A percentile compares a stretch with the other conserved stretches of the same genome.
phyloP scores from a whole-genome alignment of 2,113 vertebrate species.

The Labrus mixtus region DNA sequence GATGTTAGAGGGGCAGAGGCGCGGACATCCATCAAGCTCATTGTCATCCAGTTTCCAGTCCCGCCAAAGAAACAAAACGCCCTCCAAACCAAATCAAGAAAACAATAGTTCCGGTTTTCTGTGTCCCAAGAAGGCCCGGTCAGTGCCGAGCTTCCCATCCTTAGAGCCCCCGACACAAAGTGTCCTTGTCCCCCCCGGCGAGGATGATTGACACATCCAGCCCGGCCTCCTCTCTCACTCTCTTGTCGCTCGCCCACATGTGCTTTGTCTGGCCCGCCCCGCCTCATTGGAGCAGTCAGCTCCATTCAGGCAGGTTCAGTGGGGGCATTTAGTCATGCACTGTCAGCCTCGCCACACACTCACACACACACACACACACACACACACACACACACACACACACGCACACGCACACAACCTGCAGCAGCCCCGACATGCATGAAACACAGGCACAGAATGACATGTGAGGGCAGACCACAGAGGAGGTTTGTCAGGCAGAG shows the following conservation, averaged over 20 bases:
- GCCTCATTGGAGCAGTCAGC: slow-evolving; percentile 76
- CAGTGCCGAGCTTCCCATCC: slow-evolving; percentile 58
- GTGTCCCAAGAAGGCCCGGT: slow-evolving; percentile 31
- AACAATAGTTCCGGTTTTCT: slow-evolving; percentile 69
- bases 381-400: slow-evolving; percentile 19
- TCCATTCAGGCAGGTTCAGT: slow-evolving; percentile 67
- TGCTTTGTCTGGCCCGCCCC: slow-evolving; percentile 69
- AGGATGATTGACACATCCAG: slow-evolving; percentile 71
- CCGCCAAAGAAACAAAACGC: slow-evolving; percentile 65
- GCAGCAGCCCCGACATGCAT: slow-evolving; percentile 44
- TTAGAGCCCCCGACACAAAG: slow-evolving; percentile 62
- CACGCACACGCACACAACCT: slow-evolving; percentile 4
- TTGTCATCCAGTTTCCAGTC: slow-evolving; percentile 68
- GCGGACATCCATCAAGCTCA: slow-evolving; percentile 74
- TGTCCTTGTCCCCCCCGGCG: slow-evolving; percentile 54
- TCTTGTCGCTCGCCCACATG: slow-evolving; percentile 45
- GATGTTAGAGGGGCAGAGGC: slow-evolving; percentile 61
- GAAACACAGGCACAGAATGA: slow-evolving; percentile 19
- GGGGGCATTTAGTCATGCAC: slow-evolving; percentile 77
- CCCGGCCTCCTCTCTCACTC: slow-evolving; percentile 56
- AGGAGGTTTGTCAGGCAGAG: slow-evolving; percentile 59
- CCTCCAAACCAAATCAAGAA: slow-evolving; percentile 52
- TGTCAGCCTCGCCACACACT: slow-evolving; percentile 63
- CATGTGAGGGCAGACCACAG: slow-evolving; percentile 23
- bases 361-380: slow-evolving; percentile 20